Evolutionary conservation across 2,888 invertebrate species (phyloP).

Genomic region (Zootermopsis nevadensis): DNA sequence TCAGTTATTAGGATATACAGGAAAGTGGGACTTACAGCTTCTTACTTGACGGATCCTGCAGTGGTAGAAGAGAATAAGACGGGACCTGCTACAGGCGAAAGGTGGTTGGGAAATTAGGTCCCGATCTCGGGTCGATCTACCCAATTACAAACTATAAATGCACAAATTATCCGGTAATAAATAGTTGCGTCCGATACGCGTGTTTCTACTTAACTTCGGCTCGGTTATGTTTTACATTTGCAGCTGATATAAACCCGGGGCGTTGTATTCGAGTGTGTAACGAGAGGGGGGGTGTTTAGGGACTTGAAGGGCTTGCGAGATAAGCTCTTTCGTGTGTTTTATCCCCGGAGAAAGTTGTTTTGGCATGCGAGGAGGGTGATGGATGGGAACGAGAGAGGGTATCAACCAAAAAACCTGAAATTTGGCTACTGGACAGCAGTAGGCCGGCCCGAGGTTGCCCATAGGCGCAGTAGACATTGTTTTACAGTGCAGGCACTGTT

Average conservation of each 20-base stretch:
- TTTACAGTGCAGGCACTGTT: background rate
- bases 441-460: background rate
- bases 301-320: conserved; percentile 24
- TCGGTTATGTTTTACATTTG: background rate
- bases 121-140: too few relatives aligned
- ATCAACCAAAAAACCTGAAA: conserved; percentile 44
- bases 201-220: background rate
- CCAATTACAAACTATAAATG: conserved; percentile 47
- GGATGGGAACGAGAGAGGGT: conserved; percentile 19
- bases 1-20: too few relatives aligned
- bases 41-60: too few relatives aligned
- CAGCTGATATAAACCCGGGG: background rate
- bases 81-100: too few relatives aligned
- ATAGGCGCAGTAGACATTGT: background rate
- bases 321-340: conserved; percentile 36
- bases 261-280: conserved; percentile 5
- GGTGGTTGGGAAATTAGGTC: too few relatives aligned
- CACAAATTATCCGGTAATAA: conserved; percentile 45
- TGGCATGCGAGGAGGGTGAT: conserved; percentile 17
- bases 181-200: background rate
- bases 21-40: too few relatives aligned
- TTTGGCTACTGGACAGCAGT: conserved; percentile 3
- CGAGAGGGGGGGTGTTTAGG: conserved; percentile 7
- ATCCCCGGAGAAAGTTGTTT: conserved; percentile 18
- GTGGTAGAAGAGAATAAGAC: too few relatives aligned